Evolutionary conservation across 2,888 invertebrate genomes (phyloP).

Genomic region (Strigamia transsilvanica): DNA sequence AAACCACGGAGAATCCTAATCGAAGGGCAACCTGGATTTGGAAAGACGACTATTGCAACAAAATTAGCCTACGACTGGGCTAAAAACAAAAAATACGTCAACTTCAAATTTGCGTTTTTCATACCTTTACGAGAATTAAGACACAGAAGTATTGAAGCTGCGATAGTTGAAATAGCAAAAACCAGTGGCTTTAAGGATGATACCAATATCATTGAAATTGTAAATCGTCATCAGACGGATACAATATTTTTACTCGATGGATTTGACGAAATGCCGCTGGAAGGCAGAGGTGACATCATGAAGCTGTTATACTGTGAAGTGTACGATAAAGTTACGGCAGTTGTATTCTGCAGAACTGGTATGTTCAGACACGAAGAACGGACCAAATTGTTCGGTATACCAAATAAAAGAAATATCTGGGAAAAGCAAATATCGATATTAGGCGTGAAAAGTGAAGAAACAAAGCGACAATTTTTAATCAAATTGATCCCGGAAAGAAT

Average conservation of each 20-base stretch:
- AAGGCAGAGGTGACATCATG: not conserved
- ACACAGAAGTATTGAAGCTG: not conserved
- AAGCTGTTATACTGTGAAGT: not conserved
- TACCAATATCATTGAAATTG: not conserved
- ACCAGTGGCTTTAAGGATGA: not conserved
- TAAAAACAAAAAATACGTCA: not conserved
- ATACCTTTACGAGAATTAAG: not conserved
- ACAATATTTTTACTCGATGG: not conserved
- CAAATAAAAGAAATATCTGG: not conserved
- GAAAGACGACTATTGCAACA: not conserved
- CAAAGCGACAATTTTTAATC: not conserved
- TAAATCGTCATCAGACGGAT: not conserved
- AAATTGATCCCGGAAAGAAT: not conserved
- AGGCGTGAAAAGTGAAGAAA: not conserved
- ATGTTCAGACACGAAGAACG: not conserved
- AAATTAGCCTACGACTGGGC: not conserved
- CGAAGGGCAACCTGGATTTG: not conserved
- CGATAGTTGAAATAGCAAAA: not conserved
- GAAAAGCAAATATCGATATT: not conserved
- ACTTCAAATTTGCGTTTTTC: not conserved
- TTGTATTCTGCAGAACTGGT: not conserved
- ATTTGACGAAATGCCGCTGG: not conserved
- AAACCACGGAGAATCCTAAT: not conserved
- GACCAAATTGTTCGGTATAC: not conserved
- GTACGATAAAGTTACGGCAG: not conserved